Conservation (phyloP, 2,888 invertebrate genomes). For the Cheilosia vernalis region DNA sequence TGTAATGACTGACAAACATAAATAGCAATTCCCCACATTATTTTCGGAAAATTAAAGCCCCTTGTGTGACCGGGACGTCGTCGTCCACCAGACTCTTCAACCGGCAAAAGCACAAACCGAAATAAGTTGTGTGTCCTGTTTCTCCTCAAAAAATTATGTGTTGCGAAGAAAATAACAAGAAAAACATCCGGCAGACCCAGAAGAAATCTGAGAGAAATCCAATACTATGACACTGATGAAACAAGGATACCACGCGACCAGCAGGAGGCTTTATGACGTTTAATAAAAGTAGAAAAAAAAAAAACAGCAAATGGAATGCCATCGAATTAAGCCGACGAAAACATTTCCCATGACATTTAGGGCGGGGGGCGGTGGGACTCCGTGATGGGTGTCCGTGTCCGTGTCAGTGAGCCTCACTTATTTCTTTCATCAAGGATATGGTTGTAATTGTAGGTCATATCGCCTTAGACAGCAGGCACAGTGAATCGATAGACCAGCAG, state of each 20-base stretch:
- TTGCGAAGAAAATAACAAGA: slow-evolving; percentile 1
- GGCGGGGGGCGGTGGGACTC: no score
- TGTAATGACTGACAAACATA: slow-evolving; percentile 60
- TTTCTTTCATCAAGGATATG: slow-evolving; percentile 69
- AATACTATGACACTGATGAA: background rate
- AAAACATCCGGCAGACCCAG: background rate
- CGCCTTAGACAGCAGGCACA: slow-evolving; percentile 28
- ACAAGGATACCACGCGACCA: slow-evolving; percentile 54
- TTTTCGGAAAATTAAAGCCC: slow-evolving; percentile 82
- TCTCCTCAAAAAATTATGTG: background rate
- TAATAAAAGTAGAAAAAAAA: slow-evolving; percentile 56
- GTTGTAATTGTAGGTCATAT: slow-evolving; percentile 66
- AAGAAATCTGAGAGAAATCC: slow-evolving; percentile 1
- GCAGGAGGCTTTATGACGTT: slow-evolving; percentile 59
- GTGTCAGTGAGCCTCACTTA: slow-evolving; percentile 56
- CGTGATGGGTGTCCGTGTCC: background rate
- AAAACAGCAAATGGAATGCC: slow-evolving; percentile 49
- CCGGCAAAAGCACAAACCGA: slow-evolving; percentile 20
- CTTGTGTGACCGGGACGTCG: slow-evolving; percentile 76
- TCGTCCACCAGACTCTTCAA: slow-evolving; percentile 19
- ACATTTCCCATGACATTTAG: slow-evolving; percentile 14
- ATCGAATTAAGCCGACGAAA: slow-evolving; percentile 56
- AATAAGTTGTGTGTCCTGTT: slow-evolving; percentile 40
- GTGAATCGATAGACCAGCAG: background rate
- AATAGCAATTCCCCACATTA: slow-evolving; percentile 81